Conservation (phyloP, 2,797 vertebrate species). For the Vultur gryphus region DNA sequence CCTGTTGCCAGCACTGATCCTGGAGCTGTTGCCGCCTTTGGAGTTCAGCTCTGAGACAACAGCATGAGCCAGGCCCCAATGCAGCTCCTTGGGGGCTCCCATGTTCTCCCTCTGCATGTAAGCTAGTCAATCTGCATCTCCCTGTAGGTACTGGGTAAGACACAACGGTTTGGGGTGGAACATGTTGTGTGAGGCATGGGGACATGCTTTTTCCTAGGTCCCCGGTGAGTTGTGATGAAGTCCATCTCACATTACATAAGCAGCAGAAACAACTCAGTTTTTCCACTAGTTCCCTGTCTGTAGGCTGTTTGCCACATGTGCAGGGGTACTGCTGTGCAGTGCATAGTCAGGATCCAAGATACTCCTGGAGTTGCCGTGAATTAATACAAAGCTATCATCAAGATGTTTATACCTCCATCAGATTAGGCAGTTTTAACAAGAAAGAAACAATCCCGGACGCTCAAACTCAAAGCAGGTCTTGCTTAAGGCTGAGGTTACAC, state of each 20-base stretch:
- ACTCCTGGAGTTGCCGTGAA: neutral
- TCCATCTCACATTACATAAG: neutral
- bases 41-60: neutral
- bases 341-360: neutral
- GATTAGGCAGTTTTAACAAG: neutral
- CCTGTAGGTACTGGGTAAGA: neutral
- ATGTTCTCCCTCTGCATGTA: neutral
- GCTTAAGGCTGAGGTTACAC: neutral
- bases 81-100: neutral
- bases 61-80: neutral
- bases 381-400: neutral
- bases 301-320: neutral
- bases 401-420: neutral
- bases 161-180: neutral
- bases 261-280: neutral
- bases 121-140: neutral
- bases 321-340: neutral
- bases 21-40: neutral
- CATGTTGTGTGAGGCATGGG: neutral
- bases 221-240: neutral
- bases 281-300: neutral
- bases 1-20: neutral
- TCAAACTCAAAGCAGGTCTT: neutral
- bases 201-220: neutral
- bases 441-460: neutral